Base-by-base conservation (phyloP, 2,888 invertebrate genomes). In the Microplitis deprimator region DNA sequence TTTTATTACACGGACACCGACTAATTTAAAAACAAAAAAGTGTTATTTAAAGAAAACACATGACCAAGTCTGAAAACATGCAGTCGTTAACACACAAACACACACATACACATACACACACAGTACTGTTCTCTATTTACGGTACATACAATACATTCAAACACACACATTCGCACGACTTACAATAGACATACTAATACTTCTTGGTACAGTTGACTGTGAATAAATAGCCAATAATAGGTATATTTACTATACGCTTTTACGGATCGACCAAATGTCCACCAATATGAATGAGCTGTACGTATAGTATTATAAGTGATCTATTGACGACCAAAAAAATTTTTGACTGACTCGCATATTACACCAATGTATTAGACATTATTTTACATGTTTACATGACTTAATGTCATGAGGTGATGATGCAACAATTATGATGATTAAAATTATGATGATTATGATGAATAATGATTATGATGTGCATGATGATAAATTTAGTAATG, bases 401-500 rank as follows among this genome's bases (percentile, higher is more conserved):
- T 62, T 8, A 65, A 65, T 13, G 20, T 29, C 38, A 65, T 65
- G 29, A 65, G 20, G 65, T 20, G 8, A 73, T 65, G 17, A 73
- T 62, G 64, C 41, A 17, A 17, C 64, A 39, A 64, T 67, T 29
- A 41, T 65, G 65, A 73, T 73, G 41, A 75, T 65, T 68, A 74
- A 40, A 59, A 41, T 69, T 16, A 69, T 75, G 75, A 79, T 60
- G 20, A 79, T 78, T 68, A 74, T 71, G 61, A 77, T 80, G 73
- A 76, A 76, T 80, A 75, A 82, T 81, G 77, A 76, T 77, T 71
- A 73, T 76, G 68, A 81, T 82, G 78, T 80, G 78, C 77, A 79
- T 81, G 77, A 79, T 80, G 69, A 80, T 79, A 73, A 80, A 79
- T 40, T 75, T 77, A 72, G 74, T 79, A 79, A 80, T 82, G 80